phyloP scores from a whole-genome alignment of 2,113 vertebrate genomes.

The Shinisaurus crocodilurus region DNA sequence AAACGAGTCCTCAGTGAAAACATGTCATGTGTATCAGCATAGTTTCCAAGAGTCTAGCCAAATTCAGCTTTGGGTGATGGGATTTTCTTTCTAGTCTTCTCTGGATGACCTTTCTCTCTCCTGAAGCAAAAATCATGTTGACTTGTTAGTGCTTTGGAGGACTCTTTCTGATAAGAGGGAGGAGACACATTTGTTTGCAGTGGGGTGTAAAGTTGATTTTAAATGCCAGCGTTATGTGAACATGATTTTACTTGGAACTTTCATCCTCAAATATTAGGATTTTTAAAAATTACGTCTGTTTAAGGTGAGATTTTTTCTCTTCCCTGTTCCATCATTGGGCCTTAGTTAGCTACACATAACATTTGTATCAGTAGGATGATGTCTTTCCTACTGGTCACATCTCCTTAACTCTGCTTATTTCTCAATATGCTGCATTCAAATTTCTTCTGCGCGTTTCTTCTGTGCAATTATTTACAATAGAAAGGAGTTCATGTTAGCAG shows the following conservation, averaged over 20 bases:
- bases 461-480: too few species aligned
- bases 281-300: background rate
- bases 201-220: background rate
- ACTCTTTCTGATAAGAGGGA: background rate
- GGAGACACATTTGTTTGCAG: background rate
- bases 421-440: background rate
- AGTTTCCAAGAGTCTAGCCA: background rate
- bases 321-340: too few species aligned
- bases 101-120: background rate
- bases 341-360: constrained; percentile 1
- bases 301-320: background rate
- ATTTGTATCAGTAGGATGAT: background rate
- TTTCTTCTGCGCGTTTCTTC: background rate
- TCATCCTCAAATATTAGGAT: background rate
- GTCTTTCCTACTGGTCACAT: background rate
- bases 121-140: background rate
- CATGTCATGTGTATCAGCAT: too few species aligned
- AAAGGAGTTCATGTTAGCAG: background rate
- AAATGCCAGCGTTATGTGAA: background rate
- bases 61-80: background rate
- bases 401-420: background rate
- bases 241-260: background rate
- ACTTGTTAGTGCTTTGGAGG: background rate
- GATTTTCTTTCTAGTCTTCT: background rate
- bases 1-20: background rate